Conservation (phyloP, 1,140 invertebrate genomes). For the Pantala flavescens region DNA sequence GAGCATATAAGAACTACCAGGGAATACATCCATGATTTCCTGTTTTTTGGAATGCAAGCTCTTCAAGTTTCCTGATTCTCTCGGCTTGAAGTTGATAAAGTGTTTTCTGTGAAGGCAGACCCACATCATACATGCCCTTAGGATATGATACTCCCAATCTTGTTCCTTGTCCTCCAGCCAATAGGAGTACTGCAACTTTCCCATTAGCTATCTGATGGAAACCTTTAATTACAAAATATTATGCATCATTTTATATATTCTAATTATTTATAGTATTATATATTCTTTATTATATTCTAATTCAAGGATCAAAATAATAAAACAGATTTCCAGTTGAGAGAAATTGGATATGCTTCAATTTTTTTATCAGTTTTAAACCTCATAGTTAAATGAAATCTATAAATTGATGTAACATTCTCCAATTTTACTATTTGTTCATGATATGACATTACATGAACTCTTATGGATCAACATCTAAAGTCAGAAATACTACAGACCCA, state of each 20-base stretch:
- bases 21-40: slow-evolving; percentile 59
- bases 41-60: slow-evolving; percentile 56
- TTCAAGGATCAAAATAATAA: not conserved
- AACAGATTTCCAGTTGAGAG: not conserved
- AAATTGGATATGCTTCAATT: no score
- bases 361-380: no score
- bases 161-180: slow-evolving; percentile 77
- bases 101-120: slow-evolving; percentile 78
- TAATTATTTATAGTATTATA: no score
- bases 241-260: no score
- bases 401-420: no score
- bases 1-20: slow-evolving; percentile 41
- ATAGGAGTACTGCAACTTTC: slow-evolving; percentile 70
- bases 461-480: no score
- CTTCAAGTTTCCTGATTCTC: slow-evolving; percentile 67
- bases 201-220: slow-evolving; percentile 63
- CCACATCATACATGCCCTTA: slow-evolving; percentile 95
- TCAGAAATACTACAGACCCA: no score
- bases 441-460: no score
- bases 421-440: no score
- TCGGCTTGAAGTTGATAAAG: slow-evolving; percentile 94
- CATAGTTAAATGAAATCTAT: no score
- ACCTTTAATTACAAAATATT: not conserved
- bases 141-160: slow-evolving; percentile 87
- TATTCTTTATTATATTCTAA: no score